Percentiles rank a stretch among this genome's conserved stretches.
Evolutionary conservation across 2,797 vertebrate species (phyloP).

Genomic region (Tolypeutes matacus): DNA sequence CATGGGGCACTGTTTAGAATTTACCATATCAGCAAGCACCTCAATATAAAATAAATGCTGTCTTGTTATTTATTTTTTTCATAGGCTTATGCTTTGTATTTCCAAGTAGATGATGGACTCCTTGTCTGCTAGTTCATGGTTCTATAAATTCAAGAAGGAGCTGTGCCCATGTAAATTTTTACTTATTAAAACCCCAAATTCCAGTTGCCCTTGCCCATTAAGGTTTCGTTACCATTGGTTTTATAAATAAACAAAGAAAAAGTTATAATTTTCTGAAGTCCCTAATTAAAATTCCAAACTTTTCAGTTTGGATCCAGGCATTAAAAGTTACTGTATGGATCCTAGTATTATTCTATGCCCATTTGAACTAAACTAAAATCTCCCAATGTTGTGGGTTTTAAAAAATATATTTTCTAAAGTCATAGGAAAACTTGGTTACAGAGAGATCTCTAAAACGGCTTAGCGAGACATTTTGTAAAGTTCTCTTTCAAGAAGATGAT

Average conservation of each 20-base stretch:
- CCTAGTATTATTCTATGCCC: neutral
- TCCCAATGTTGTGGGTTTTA: neutral
- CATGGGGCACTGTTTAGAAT: neutral
- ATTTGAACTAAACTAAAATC: slow-evolving; percentile 32
- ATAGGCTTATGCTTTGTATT: slow-evolving; percentile 17
- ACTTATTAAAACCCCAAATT: slow-evolving; percentile 13
- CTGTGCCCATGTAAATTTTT: neutral
- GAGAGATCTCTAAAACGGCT: slow-evolving; percentile 24
- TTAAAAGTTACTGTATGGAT: slow-evolving; percentile 49
- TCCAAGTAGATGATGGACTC: neutral
- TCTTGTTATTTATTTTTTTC: neutral
- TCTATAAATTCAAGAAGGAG: neutral
- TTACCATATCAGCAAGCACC: neutral
- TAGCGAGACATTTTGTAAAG: slow-evolving; percentile 5
- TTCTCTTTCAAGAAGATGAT: slow-evolving; percentile 6
- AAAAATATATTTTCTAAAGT: slow-evolving; percentile 20
- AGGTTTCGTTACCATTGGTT: neutral
- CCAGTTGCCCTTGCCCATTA: neutral
- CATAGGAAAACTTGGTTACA: slow-evolving; percentile 1
- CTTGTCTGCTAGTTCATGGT: neutral
- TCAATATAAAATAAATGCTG: neutral
- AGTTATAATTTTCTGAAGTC: slow-evolving; percentile 39
- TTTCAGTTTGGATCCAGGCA: neutral
- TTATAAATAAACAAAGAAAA: slow-evolving; percentile 55
- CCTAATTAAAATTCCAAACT: neutral